phyloP scores from a whole-genome alignment of 2,888 invertebrate species.

The Cryptophagus acutangulus region DNA sequence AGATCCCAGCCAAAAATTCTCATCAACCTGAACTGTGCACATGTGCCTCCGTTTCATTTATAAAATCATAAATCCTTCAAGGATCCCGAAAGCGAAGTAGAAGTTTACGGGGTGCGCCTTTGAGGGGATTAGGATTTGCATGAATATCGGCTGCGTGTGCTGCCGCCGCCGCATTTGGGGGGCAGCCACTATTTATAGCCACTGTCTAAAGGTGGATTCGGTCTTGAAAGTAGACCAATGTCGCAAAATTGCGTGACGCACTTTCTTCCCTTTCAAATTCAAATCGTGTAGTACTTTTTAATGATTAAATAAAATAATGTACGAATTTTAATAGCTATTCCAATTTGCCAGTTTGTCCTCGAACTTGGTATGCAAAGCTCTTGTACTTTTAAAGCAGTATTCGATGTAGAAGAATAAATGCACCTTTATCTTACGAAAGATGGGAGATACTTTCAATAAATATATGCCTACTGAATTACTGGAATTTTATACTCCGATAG shows the following conservation, averaged over 20 bases:
- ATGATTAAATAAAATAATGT: too few species aligned
- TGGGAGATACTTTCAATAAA: constrained; percentile 30
- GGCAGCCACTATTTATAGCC: constrained; percentile 21
- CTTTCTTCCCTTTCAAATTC: too few species aligned
- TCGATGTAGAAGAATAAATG: too few species aligned
- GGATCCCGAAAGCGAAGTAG: constrained; percentile 14
- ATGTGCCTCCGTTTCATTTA: constrained; percentile 27
- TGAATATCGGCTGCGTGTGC: constrained; percentile 28
- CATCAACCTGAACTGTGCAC: constrained; percentile 19
- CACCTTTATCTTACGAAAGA: constrained; percentile 18
- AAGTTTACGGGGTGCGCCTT: constrained; percentile 19
- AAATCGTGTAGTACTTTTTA: too few species aligned
- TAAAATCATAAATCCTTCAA: constrained; percentile 28
- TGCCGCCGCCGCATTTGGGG: constrained; percentile 22
- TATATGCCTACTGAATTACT: constrained; percentile 26
- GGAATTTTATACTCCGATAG: constrained; percentile 27
- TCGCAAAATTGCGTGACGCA: too few species aligned
- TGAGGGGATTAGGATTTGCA: constrained; percentile 25
- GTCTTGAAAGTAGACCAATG: too few species aligned
- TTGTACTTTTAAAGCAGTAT: too few species aligned
- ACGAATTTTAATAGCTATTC: too few species aligned
- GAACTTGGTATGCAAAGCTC: too few species aligned
- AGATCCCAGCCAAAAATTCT: constrained; percentile 4
- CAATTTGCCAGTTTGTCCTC: too few species aligned
- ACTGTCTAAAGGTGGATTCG: too few species aligned